A percentile compares a stretch with the other conserved stretches of the same genome.
Evolutionary conservation across 1,140 invertebrate genomes (phyloP).

Genomic region (Drosophila carrolli): DNA sequence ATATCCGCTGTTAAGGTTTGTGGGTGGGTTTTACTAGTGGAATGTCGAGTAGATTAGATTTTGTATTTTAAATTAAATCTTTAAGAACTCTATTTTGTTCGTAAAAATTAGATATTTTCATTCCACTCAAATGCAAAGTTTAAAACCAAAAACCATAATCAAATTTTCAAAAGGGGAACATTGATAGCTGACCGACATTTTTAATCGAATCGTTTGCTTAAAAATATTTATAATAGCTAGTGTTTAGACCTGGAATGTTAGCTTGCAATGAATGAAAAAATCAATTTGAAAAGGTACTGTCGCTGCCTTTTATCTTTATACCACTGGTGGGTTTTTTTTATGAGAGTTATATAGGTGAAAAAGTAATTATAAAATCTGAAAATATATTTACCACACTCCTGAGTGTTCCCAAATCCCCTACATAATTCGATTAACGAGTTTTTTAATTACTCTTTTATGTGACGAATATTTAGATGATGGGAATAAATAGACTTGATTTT

Average conservation of each 20-base stretch:
- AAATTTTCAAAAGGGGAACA: no score
- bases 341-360: constrained; percentile 11
- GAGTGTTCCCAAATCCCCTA: background rate
- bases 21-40: constrained; percentile 1
- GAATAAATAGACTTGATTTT: background rate
- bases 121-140: no score
- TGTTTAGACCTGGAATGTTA: background rate
- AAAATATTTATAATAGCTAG: background rate
- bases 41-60: background rate
- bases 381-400: background rate
- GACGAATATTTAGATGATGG: background rate
- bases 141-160: no score
- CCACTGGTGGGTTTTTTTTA: constrained; percentile 23
- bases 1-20: constrained; percentile 1
- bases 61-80: no score
- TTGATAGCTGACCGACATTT: no score
- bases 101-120: no score
- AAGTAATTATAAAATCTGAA: constrained; percentile 31
- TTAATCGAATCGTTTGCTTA: background rate
- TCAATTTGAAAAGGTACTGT: constrained; percentile 5
- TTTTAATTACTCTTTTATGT: background rate
- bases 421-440: background rate
- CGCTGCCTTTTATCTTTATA: constrained; percentile 16
- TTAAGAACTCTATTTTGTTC: no score
- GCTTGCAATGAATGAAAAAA: constrained; percentile 9